Conservation (phyloP, 2,888 invertebrate genomes). For the Scelioninae gen. 2 region DNA sequence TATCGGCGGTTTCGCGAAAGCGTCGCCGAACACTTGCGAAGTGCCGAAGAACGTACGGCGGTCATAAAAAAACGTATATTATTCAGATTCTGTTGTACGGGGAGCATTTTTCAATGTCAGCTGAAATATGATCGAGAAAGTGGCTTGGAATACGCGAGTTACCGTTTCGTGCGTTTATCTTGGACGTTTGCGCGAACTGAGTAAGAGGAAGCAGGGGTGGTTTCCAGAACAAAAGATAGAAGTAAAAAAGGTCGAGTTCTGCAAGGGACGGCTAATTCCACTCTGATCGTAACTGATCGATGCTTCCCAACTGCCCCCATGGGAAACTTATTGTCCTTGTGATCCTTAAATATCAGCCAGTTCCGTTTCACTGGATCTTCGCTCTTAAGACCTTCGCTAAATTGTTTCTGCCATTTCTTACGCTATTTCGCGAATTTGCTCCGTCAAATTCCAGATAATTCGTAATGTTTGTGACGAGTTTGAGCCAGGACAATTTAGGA, state of each 20-base stretch:
- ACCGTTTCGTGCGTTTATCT: conserved; percentile 52
- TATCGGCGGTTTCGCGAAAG: conserved; percentile 34
- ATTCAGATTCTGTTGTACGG: too few species aligned
- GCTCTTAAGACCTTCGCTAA: conserved; percentile 21
- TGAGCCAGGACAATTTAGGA: too few species aligned
- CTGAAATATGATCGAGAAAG: conserved; percentile 4
- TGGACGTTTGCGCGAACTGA: conserved; percentile 48
- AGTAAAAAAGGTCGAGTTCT: conserved; percentile 69
- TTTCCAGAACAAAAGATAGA: conserved; percentile 59
- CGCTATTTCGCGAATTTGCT: too few species aligned
- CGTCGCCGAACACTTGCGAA: conserved; percentile 9
- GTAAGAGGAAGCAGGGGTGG: conserved; percentile 46
- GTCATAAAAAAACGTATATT: conserved; percentile 18
- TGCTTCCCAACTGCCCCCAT: conserved; percentile 68
- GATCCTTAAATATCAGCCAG: conserved; percentile 55
- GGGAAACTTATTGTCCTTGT: conserved; percentile 63
- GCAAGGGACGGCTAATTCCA: conserved; percentile 75
- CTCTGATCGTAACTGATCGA: conserved; percentile 74
- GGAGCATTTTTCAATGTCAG: conserved; percentile 8
- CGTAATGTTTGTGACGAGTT: too few species aligned
- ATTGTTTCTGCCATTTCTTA: too few species aligned
- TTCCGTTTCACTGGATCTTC: conserved; percentile 24
- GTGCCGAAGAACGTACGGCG: conserved; percentile 21
- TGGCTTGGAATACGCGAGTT: conserved; percentile 16
- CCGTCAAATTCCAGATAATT: too few species aligned